A percentile compares a stretch with the other conserved stretches of the same genome.
phyloP scores from a whole-genome alignment of 2,888 invertebrate species.

The Dysmachus trigonus region DNA sequence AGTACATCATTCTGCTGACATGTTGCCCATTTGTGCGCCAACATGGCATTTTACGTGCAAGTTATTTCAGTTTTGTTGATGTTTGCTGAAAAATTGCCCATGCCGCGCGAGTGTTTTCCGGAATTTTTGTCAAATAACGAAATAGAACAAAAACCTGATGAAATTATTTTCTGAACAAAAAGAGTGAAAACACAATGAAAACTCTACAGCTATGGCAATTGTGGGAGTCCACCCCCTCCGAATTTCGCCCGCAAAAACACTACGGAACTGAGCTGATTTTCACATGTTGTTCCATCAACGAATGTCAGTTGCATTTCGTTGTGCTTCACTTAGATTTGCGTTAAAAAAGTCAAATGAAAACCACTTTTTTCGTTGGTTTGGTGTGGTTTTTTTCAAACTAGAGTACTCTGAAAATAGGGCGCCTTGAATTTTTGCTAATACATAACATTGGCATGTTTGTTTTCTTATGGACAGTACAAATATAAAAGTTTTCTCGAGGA shows the following conservation, averaged over 20 bases:
- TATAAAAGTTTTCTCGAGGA: not conserved
- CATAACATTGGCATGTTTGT: not conserved
- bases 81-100: not conserved
- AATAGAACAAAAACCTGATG: conserved; percentile 8
- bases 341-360: not conserved
- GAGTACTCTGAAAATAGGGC: not conserved
- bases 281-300: conserved; percentile 22
- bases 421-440: not conserved
- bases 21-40: conserved; percentile 20
- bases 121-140: conserved; percentile 44
- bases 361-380: not conserved
- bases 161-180: not conserved
- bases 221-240: not conserved
- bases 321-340: not conserved
- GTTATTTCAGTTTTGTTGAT: conserved; percentile 15
- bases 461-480: not conserved
- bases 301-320: not conserved
- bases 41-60: not conserved
- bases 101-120: conserved; percentile 43
- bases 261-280: conserved; percentile 3
- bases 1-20: not conserved
- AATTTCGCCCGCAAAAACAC: not conserved
- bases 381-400: not conserved
- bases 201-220: not conserved
- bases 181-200: not conserved